Evolutionary conservation across 2,888 invertebrate species (phyloP), one percentile per base, ranked within the genome.

Genomic region (Himalopsyche tibetana): DNA sequence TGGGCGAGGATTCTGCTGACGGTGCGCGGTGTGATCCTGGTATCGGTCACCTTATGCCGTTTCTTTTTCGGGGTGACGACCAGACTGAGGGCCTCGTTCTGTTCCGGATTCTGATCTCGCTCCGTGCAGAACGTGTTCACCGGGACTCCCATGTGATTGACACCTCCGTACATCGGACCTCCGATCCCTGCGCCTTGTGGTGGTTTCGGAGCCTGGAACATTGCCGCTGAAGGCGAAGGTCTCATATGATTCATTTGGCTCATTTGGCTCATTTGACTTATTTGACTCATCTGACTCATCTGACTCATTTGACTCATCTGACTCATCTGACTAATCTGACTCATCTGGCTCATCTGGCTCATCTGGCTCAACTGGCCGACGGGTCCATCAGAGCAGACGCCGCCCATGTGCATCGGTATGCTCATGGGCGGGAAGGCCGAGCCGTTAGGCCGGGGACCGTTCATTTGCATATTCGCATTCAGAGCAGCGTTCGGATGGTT

Each of bases 21-120:
- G 82, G 98, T 97, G 89, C 98, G 94, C 38, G 98, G 98, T 55
- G 98, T 98, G 89, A 98, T 97, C 89, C 98, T 94, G 84, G 98
- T 98, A 91, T 98, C 98, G 56, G 99, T 99, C 90, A 98, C 97
- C 96, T 99, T 99, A 91, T 99, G 98, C 85, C 99, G 95, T 93
- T 98, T 99, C 94, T 98, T 99, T 93, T 98, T 98, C 3, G 98
- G 97, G 81, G 97, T 97, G 89, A 99, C 98, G 87, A 99, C 98
- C 90, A 99, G 94, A 91, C 98, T 98, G 86, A 99, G 95, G 5
- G 99, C 98, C 91, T 98, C 98, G 91, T 97, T 97, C 91, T 98
- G 98, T 91, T 98, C 98, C 74, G 97, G 96, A 90, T 96, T 95
- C 90, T 94, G 91, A 93, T 96, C 94, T 89, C 95, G 90, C 94